Base-by-base conservation (phyloP, 1,140 invertebrate species). In the Tetramorium parvispinum region DNA sequence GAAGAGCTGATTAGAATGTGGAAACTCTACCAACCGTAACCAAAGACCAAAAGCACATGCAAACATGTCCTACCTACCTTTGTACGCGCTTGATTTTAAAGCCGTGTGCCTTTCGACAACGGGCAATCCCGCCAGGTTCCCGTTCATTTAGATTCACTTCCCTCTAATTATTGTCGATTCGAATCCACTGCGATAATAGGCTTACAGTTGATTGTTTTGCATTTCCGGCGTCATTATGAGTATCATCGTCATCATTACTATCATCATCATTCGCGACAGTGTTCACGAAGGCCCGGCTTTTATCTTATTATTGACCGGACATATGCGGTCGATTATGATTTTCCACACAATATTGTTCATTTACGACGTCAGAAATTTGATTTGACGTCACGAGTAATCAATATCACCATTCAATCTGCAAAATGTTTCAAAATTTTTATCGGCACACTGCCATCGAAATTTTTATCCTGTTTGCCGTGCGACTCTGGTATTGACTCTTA, bases 121-220 rank as follows among this genome's bases (percentile, higher is more conserved):
- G 65, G 27, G 3, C 70, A 75, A 51, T 55, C 27, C 78, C 51
- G 57, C 57, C 73, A 75, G 68, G 85, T 77, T 86, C 27, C 71
- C 55, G 46, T 63, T 7, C 81, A 55, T 77, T 77, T 37, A 37
- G 49, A 83, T 61, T 65, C 59, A 68, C 85, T 89, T 89, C 88
- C 85, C 89, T 89, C 85, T 85, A 90, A 90, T 90, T 89, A 90
- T 87, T 89, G 88, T 89, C 87, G 89, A 90, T 89, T 78, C 61
- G 51, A 79, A 76, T 85, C 79, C 75, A 81, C 37, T 73, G 59
- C 85, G 79, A 87, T 87, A 87, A 89, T 90, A 87, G 88, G 88
- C 88, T 90, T 89, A 83, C 88, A 57, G 66, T 71, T 77, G 78
- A 90, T 90, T 90, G 89, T 90, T 89, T 86, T 76, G 77, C 55